These are phyloP conservation scores for Serranus cabrilla DNA, from an alignment of 2,797 vertebrate species.

Conservation along the genomic window DNA sequence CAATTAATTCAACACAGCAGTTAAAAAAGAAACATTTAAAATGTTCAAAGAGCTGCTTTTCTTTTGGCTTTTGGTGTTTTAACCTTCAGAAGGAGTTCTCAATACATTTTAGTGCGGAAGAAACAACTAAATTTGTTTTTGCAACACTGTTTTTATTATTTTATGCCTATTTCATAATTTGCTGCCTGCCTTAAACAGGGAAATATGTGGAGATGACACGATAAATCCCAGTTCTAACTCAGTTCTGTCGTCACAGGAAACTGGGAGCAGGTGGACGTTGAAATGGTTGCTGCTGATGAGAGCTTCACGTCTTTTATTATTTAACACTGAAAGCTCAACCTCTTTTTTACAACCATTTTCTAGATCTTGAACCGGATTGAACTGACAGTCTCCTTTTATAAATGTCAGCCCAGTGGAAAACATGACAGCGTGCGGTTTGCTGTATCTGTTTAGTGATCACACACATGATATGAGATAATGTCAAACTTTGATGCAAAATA, in stretches of 20 bases:
- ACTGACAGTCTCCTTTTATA: constrained; percentile 35
- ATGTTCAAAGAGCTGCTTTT: no score
- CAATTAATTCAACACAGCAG: no score
- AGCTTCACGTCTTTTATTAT: constrained; percentile 25
- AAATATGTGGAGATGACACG: background rate
- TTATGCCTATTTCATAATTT: constrained; percentile 11
- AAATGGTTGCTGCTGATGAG: background rate
- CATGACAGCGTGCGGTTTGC: constrained; percentile 60
- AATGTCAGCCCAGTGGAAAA: constrained; percentile 80
- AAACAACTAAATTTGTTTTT: background rate
- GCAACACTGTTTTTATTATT: background rate
- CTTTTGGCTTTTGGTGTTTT: no score
- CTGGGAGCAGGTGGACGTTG: constrained; percentile 33
- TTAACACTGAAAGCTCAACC: constrained; percentile 9
- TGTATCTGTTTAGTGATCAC: constrained; percentile 57
- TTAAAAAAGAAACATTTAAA: no score
- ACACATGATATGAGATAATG: constrained; percentile 67
- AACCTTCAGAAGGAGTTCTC: no score
- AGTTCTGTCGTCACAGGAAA: constrained; percentile 13
- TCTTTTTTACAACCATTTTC: constrained; percentile 22
- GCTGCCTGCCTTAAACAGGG: background rate
- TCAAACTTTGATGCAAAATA: constrained; percentile 69
- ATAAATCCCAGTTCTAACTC: constrained; percentile 23
- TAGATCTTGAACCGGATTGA: constrained; percentile 44
- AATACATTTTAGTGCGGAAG: background rate